Base-by-base conservation (phyloP, 2,888 invertebrate species). In the Miltochrista miniata region DNA sequence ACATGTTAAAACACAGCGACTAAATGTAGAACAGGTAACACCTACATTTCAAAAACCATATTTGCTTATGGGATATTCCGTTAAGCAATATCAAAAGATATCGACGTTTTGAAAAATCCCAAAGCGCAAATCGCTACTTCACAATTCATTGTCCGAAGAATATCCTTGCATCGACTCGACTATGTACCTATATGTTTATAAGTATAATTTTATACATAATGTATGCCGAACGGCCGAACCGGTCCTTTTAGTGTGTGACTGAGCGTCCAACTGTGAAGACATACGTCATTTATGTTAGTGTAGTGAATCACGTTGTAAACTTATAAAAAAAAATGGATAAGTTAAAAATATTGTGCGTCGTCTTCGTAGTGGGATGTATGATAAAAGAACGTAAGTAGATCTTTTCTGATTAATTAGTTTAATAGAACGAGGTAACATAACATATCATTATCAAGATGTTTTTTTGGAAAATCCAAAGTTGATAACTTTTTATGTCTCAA, bases 351-450 rank as follows among this genome's bases (percentile, higher is more conserved):
- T 14, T 45, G 11, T 24, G 30, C 0, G 0, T 38, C 15, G 13
- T 18, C 31, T 14, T 50, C 12, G 10, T 35, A 4, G 18, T 12
- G 33, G 14, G 45, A 9, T 45, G 30, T 7, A 4, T 39, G 9
- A 49, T 55, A 7, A 14, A 7, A 45, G 56, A 45, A 45, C 39
- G 61, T 61, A 46, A 61, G 61, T n/a, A n/a, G n/a, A n/a, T 46
- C 12, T 42, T 2, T 24, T 24, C 5, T 24, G 18, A 4, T 34
- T 42, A 4, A 12, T 15, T 43, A 18, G n/a, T 18, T 29, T 10
- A 35, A 35, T 30, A 29, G 29, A 35, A 24, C 18, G 43, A 18
- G 3, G 13, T 11, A 8, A n/a, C 24, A 13, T 24, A n/a, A n/a
- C n/a, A n/a, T n/a, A n/a, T n/a, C n/a, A n/a, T 7, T 13, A 24